These are phyloP conservation scores for Mormyrus lacerda DNA, from an alignment of 2,113 vertebrate species.

Conservation along the genomic window DNA sequence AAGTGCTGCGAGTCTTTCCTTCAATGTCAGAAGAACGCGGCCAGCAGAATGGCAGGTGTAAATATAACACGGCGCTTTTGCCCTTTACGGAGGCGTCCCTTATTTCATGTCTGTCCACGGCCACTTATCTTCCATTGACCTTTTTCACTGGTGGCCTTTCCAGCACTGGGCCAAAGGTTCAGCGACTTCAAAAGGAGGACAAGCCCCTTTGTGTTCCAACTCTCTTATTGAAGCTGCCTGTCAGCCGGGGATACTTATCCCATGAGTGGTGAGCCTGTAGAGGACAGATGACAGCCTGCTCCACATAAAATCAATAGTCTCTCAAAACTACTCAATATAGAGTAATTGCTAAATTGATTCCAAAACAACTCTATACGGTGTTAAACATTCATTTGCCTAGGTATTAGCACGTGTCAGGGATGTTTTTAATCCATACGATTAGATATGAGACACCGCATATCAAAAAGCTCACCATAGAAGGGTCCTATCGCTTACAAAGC, in stretches of 20 bases:
- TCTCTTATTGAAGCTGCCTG: not conserved
- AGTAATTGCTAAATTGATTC: not conserved
- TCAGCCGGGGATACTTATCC: not conserved
- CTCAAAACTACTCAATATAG: not conserved
- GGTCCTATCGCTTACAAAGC: not conserved
- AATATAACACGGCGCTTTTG: not conserved
- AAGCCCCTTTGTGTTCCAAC: not conserved
- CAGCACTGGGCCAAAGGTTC: slow-evolving; percentile 12
- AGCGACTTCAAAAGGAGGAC: slow-evolving; percentile 2
- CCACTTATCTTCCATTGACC: slow-evolving; percentile 12
- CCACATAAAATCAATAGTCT: not conserved
- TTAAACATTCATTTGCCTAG: not conserved
- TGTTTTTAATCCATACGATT: not conserved
- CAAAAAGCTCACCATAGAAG: not conserved
- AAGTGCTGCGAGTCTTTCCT: not conserved
- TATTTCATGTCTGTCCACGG: not conserved
- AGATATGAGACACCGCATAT: not conserved
- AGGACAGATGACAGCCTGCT: not conserved
- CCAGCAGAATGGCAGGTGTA: not conserved
- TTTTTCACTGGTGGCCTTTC: not conserved
- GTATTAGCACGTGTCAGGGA: not conserved
- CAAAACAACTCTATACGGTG: not conserved
- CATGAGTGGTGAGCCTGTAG: not conserved
- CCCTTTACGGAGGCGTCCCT: not conserved
- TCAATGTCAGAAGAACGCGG: not conserved